Evolutionary conservation across 2,113 vertebrate species (phyloP), one percentile per base, ranked within the genome.

Genomic region (Aptenodytes forsteri): DNA sequence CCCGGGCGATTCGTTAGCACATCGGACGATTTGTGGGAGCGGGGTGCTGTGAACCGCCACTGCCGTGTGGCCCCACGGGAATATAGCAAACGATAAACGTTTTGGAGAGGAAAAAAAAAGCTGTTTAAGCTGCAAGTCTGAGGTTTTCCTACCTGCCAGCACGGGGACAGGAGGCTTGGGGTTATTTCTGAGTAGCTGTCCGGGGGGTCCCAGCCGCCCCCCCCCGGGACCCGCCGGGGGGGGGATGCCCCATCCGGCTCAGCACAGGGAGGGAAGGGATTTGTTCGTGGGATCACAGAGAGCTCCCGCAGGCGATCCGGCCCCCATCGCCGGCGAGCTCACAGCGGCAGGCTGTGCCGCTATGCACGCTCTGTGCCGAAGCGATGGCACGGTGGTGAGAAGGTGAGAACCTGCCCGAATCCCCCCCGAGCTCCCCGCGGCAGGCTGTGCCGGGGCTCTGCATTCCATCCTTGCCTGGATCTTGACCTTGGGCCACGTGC

Each of bases 221-320:
- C 69, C 0, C 22, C 67, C 0, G n/a, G 0, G 30, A 22, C 17
- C 32, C 4, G 6, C 1, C 11, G 2, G 23, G 47, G 18, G 11
- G 82, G 65, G 21, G 26, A 17, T 54, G 19, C 18, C 26, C 5
- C 13, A 3, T n/a, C 30, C 9, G 2, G 56, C 38, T 59, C 54
- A 6, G 78, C 30, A 26, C 0, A 0, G 23, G 8, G 42, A 30
- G 23, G 32, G 58, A 87, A 49, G 10, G 46, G 40, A 30, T 91
- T 52, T 83, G 50, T 4, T 27, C 2, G 1, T 21, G 17, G 22
- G 38, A 8, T 13, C 3, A 4, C 20, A 76, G 50, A 26, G 20
- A 27, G 26, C 42, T 85, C 52, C 61, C 0, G 2, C n/a, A n/a
- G n/a, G n/a, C n/a, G n/a, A n/a, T n/a, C n/a, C n/a, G n/a, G n/a